Percentiles rank a stretch among this genome's conserved stretches.
These are phyloP conservation scores for Ectemnius cavifrons DNA, from an alignment of 2,888 invertebrate genomes.

Conservation along the genomic window DNA sequence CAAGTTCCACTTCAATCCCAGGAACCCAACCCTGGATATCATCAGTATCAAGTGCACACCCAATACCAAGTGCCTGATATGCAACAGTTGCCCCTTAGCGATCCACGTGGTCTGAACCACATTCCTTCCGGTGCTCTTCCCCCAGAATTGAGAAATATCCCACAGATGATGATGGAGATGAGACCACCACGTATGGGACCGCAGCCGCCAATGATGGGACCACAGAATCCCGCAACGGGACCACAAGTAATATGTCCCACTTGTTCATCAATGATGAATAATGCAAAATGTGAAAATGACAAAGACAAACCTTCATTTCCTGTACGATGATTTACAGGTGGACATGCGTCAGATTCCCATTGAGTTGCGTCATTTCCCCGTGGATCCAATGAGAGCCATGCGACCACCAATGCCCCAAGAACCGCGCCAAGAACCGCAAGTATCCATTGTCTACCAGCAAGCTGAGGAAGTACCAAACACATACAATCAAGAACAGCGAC, in stretches of 20 bases:
- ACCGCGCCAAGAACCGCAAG: conserved; percentile 62
- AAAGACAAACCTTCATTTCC: not conserved
- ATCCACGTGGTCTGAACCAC: conserved; percentile 70
- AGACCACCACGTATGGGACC: conserved; percentile 68
- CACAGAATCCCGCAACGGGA: conserved; percentile 50
- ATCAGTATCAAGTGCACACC: conserved; percentile 71
- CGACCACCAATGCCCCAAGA: conserved; percentile 78
- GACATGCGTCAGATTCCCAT: conserved; percentile 78
- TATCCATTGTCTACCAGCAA: conserved; percentile 74
- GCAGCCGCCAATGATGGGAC: conserved; percentile 54
- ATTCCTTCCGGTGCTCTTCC: conserved; percentile 67
- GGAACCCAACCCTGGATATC: conserved; percentile 65
- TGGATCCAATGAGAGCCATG: conserved; percentile 80
- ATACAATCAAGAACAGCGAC: conserved; percentile 60
- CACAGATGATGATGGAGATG: conserved; percentile 71
- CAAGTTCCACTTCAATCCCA: conserved; percentile 72
- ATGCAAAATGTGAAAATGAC: too few species aligned
- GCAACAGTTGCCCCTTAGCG: conserved; percentile 70
- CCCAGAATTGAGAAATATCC: conserved; percentile 67
- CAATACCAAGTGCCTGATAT: conserved; percentile 73
- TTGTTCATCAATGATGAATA: too few species aligned
- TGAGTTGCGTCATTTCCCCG: conserved; percentile 79
- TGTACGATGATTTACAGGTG: conserved; percentile 47
- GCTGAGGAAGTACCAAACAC: conserved; percentile 71
- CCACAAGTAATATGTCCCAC: conserved; percentile 51